Evolutionary conservation across 2,888 invertebrate genomes (phyloP).

Genomic region (Hetaerina titia): DNA sequence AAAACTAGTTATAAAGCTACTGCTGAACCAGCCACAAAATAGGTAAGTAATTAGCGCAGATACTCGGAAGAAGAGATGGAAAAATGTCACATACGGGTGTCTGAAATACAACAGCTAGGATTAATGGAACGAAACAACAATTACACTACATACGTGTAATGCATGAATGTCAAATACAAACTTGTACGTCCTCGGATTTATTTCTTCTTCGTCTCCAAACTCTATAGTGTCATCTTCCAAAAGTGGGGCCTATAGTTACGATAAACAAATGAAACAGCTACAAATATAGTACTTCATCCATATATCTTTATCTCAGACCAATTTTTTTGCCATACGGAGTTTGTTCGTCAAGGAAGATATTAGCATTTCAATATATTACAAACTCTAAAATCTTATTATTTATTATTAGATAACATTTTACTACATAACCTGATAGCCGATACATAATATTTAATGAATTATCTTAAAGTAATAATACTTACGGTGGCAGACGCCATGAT

Average conservation of each 20-base stretch:
- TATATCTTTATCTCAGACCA: background rate
- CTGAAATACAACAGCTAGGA: slow-evolving; percentile 79
- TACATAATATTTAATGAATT: background rate
- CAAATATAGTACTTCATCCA: background rate
- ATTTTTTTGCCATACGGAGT: background rate
- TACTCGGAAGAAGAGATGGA: slow-evolving; percentile 93
- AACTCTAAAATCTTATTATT: background rate
- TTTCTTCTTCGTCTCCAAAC: slow-evolving; percentile 90
- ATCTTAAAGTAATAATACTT: slow-evolving; percentile 72
- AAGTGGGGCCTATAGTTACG: slow-evolving; percentile 85
- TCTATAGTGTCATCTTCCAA: slow-evolving; percentile 91
- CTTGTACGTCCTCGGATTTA: slow-evolving; percentile 76
- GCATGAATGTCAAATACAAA: slow-evolving; percentile 74
- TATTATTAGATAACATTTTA: too few species aligned
- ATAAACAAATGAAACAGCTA: background rate
- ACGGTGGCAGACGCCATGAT: slow-evolving; percentile 79
- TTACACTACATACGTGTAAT: background rate
- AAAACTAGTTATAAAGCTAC: slow-evolving; percentile 97
- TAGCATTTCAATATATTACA: background rate
- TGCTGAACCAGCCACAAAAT: slow-evolving; percentile 92
- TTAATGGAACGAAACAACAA: slow-evolving; percentile 36
- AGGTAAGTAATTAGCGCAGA: slow-evolving; percentile 92
- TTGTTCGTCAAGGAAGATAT: background rate
- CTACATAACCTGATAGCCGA: too few species aligned
- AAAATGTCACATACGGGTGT: slow-evolving; percentile 95